A percentile compares a stretch with the other conserved stretches of the same genome.
Evolutionary conservation across 2,797 vertebrate genomes (phyloP).

Genomic region (Micrastur ruficollis): DNA sequence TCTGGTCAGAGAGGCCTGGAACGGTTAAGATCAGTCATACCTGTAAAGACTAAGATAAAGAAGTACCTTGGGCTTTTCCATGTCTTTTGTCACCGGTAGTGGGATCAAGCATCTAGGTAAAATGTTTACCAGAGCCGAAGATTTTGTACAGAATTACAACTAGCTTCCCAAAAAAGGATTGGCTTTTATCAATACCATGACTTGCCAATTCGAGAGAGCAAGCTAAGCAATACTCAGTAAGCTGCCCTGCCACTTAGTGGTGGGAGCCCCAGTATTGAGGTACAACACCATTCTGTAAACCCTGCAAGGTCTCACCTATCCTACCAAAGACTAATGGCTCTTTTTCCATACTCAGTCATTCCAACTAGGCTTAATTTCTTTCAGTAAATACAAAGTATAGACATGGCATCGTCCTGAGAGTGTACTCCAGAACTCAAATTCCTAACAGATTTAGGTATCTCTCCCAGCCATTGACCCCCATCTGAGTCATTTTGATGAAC

Average conservation of each 20-base stretch:
- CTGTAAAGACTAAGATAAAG: background rate
- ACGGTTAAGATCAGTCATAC: background rate
- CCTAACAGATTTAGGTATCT: background rate
- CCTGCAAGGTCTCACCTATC: background rate
- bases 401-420: background rate
- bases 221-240: background rate
- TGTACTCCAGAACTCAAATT: background rate
- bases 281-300: background rate
- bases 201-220: background rate
- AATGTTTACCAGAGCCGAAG: background rate
- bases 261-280: fast-evolving
- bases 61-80: background rate
- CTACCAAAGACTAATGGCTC: background rate
- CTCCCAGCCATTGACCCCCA: background rate
- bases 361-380: background rate
- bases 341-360: background rate
- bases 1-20: background rate
- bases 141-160: background rate
- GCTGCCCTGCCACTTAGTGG: background rate
- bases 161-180: background rate
- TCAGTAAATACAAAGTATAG: background rate
- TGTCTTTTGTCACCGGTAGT: background rate
- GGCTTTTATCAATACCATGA: background rate
- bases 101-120: background rate
- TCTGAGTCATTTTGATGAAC: background rate